phyloP scores from a whole-genome alignment of 2,113 vertebrate species.

The Bostrychus sinensis region DNA sequence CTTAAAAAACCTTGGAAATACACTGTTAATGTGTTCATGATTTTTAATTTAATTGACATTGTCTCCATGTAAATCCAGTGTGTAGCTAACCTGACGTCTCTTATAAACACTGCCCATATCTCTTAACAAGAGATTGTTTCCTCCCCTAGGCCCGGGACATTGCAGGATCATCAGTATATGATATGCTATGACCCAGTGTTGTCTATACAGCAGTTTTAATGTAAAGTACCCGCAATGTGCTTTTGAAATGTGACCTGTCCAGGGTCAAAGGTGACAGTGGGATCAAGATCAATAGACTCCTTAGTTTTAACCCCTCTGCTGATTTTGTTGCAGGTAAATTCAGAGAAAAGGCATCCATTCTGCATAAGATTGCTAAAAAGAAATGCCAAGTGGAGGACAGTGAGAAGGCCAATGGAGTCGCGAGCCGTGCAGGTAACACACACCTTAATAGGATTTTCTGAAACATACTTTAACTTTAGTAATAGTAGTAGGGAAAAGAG shows the following conservation, averaged over 20 bases:
- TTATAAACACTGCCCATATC: constrained; percentile 40
- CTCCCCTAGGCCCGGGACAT: constrained; percentile 48
- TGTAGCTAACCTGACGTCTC: constrained; percentile 20
- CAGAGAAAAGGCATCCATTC: constrained; percentile 96
- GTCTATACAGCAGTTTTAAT: constrained; percentile 37
- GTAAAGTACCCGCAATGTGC: constrained; percentile 24
- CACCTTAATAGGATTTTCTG: too few species aligned
- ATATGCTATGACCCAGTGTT: constrained; percentile 54
- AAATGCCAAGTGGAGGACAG: constrained; percentile 96
- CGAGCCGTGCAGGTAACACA: constrained; percentile 84
- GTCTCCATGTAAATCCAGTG: constrained; percentile 29
- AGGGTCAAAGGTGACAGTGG: constrained; percentile 46
- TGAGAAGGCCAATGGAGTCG: constrained; percentile 89
- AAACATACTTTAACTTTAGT: too few species aligned
- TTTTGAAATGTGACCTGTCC: constrained; percentile 47
- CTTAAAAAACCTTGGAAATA: not conserved
- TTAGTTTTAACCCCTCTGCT: constrained; percentile 8
- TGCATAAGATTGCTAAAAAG: constrained; percentile 99
- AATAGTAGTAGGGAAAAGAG: too few species aligned
- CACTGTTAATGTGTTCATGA: constrained; percentile 4
- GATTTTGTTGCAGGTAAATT: constrained; percentile 88
- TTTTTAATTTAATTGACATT: constrained; percentile 1
- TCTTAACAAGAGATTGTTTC: constrained; percentile 42
- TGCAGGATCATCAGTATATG: constrained; percentile 68
- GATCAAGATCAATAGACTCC: constrained; percentile 4